These are phyloP conservation scores for Sitodiplosis mosellana DNA, from an alignment of 1,140 invertebrate species.

Conservation along the genomic window DNA sequence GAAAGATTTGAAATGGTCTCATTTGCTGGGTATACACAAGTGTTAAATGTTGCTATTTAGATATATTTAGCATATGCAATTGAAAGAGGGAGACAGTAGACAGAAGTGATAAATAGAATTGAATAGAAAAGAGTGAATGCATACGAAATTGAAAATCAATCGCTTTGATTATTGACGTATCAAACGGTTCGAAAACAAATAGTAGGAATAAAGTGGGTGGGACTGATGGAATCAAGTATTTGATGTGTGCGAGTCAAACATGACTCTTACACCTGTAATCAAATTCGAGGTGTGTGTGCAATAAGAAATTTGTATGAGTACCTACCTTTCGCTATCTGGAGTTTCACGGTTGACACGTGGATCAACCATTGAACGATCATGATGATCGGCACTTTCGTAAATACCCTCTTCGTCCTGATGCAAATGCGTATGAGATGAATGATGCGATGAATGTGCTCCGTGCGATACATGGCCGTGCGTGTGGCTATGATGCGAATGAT, in stretches of 20 bases:
- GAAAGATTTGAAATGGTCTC: too few relatives aligned
- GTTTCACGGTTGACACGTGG: conserved; percentile 43
- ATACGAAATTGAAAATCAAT: too few relatives aligned
- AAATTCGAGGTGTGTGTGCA: neutral
- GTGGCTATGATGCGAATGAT: conserved; percentile 24
- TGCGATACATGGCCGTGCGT: conserved; percentile 25
- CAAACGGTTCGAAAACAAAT: neutral
- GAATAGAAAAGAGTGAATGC: too few relatives aligned
- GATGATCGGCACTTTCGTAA: conserved; percentile 60
- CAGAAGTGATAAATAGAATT: too few relatives aligned
- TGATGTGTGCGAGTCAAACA: neutral
- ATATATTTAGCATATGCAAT: too few relatives aligned
- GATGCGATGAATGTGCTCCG: conserved; percentile 27
- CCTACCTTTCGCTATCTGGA: conserved; percentile 71
- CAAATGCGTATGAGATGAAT: conserved; percentile 29
- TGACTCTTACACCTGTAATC: neutral
- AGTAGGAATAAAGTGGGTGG: neutral
- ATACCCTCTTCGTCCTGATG: conserved; percentile 65
- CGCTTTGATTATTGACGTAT: too few relatives aligned
- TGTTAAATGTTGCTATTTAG: too few relatives aligned
- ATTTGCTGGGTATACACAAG: too few relatives aligned
- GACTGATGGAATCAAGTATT: neutral
- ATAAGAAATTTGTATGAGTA: conserved; percentile 2
- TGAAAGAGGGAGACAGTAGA: too few relatives aligned
- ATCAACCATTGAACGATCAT: conserved; percentile 35